Conservation (phyloP, 2,113 vertebrate genomes). For the Corythornis cristatus region DNA sequence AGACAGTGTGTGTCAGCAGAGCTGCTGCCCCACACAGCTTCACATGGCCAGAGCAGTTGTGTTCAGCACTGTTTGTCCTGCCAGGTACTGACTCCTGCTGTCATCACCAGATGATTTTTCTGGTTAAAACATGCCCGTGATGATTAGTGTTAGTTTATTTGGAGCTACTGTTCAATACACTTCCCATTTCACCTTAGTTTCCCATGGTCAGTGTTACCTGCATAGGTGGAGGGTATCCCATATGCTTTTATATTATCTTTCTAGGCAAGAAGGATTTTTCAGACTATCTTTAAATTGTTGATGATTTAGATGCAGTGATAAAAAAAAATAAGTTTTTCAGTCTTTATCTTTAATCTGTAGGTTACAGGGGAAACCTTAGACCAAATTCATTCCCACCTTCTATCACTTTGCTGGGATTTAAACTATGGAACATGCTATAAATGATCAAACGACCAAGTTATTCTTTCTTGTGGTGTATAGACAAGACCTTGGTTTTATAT, state of each 20-base stretch:
- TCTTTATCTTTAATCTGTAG: background rate
- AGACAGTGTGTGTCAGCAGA: background rate
- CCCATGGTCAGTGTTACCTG: background rate
- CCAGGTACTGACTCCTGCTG: background rate
- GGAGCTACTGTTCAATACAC: background rate
- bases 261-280: background rate
- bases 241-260: background rate
- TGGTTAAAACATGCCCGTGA: background rate
- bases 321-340: background rate
- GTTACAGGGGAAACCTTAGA: background rate
- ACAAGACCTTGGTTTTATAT: background rate
- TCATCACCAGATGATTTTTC: conserved; percentile 23
- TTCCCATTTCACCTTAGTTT: background rate
- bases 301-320: background rate
- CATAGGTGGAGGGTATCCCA: background rate
- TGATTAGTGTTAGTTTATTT: background rate
- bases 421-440: background rate
- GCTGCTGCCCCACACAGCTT: background rate
- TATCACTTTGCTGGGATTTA: background rate
- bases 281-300: background rate
- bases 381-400: background rate
- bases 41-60: background rate
- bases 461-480: background rate
- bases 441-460: background rate
- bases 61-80: background rate